Base-by-base conservation (phyloP, 1,140 invertebrate species). In the silkworm (Bombyx mori) region DNA sequence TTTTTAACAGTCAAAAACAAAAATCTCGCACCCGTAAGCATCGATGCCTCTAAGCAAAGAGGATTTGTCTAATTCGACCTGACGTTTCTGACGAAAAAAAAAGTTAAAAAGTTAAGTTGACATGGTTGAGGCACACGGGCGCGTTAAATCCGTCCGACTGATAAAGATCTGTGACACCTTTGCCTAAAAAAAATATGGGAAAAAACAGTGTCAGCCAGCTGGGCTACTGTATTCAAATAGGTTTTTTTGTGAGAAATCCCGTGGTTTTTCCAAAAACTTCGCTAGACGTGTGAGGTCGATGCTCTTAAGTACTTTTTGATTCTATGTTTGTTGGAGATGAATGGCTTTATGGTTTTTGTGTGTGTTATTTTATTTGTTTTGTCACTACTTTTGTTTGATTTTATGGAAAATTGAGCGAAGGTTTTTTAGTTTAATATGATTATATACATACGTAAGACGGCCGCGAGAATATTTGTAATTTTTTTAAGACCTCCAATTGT, bases 111-210 rank as follows among this genome's bases (percentile, higher is more conserved):
- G 66, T 61, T 62, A 75, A 75, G 69, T 75, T 79, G 82, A 85
- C 79, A 75, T 70, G 73, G 63, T 56, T 71, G 73, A 70, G 75
- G 74, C 77, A 76, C 80, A 82, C 72, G 74, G 79, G 75, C 74
- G 79, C 79, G 79, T 85, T 85, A 83, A 85, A 83, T 77, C 79
- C 79, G 72, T 75, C 75, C 79, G 69, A 52, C 62, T 63, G 80
- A 85, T 85, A 85, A 80, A 77, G 75, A 85, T 85, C 82, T 75
- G 79, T 85, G 82, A 83, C 82, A 85, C 80, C 79, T 82, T 71
- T 60, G 61, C 69, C 73, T 68, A 65, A 70, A 75, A 70, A 73
- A 70, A 42, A 71, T 64, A 59, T 64, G 68, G 72, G 70, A 54
- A 72, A 77, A 69, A 70, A 69, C 68, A 73, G 63, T 69, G 67